These are phyloP conservation scores for Leptinotarsa haldemani DNA, from an alignment of 2,888 invertebrate genomes.

Conservation along the genomic window DNA sequence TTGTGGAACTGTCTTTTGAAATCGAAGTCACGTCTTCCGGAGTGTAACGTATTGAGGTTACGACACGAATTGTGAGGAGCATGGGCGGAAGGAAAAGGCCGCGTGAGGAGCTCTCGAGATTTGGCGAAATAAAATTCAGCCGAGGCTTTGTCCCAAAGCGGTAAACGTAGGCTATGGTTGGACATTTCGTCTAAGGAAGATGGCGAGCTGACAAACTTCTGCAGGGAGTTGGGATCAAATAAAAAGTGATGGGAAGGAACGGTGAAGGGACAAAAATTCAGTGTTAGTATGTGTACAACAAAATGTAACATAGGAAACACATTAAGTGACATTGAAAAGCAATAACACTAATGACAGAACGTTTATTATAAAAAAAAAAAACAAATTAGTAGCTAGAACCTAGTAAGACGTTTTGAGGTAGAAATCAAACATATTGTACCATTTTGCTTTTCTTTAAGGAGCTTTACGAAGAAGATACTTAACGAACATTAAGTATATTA, in stretches of 20 bases:
- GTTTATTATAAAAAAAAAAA: too few species aligned
- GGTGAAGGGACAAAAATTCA: conserved; percentile 33
- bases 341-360: too few species aligned
- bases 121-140: conserved; percentile 80
- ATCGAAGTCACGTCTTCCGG: conserved; percentile 47
- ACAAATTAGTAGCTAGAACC: too few species aligned
- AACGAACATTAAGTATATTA: too few species aligned
- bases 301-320: background rate
- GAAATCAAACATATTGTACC: too few species aligned
- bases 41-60: conserved; percentile 54
- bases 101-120: conserved; percentile 75
- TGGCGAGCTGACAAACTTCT: conserved; percentile 66
- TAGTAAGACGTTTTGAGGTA: too few species aligned
- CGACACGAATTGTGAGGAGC: conserved; percentile 61
- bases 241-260: conserved; percentile 35
- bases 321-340: background rate
- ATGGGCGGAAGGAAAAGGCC: conserved; percentile 66
- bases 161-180: conserved; percentile 68
- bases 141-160: conserved; percentile 79
- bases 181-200: conserved; percentile 68
- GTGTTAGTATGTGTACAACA: conserved; percentile 46
- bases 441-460: too few species aligned
- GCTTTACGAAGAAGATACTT: too few species aligned
- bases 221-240: conserved; percentile 42
- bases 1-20: conserved; percentile 57